phyloP scores from a whole-genome alignment of 1,140 invertebrate genomes.

The Pachypeltis micranthus region DNA sequence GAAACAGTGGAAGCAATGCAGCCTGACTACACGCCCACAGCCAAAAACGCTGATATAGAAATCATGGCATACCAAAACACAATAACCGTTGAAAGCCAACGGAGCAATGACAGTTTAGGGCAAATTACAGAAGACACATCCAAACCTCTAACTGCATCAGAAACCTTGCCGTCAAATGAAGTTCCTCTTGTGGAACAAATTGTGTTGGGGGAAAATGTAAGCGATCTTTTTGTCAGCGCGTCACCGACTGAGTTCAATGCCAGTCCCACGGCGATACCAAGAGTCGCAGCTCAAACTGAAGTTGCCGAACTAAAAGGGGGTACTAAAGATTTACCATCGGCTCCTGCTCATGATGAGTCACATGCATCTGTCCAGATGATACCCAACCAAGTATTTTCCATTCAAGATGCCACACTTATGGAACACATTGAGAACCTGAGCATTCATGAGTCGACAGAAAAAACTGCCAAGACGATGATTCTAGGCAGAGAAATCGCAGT shows the following conservation, averaged over 20 bases:
- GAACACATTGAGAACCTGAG: slow-evolving; percentile 12
- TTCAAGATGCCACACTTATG: slow-evolving; percentile 1
- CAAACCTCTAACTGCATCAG: slow-evolving; percentile 2
- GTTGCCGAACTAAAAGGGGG: slow-evolving; percentile 1
- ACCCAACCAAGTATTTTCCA: slow-evolving; percentile 7
- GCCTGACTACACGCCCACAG: slow-evolving; percentile 17
- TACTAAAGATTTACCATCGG: slow-evolving; percentile 8
- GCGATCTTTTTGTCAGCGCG: slow-evolving; percentile 16
- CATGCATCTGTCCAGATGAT: slow-evolving; percentile 19
- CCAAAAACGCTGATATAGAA: slow-evolving; percentile 15
- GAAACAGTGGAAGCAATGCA: slow-evolving; percentile 20
- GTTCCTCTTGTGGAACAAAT: slow-evolving; percentile 16
- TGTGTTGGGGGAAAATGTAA: slow-evolving; percentile 8
- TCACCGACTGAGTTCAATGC: slow-evolving; percentile 14
- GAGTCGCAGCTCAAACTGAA: slow-evolving; percentile 16
- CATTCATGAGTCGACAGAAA: neutral
- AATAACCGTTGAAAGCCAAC: slow-evolving; percentile 13
- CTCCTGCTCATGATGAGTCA: neutral
- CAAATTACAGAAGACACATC: slow-evolving; percentile 14
- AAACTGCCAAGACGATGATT: slow-evolving; percentile 8
- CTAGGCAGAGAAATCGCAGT: slow-evolving; percentile 13
- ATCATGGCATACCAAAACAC: slow-evolving; percentile 19
- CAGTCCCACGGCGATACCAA: slow-evolving; percentile 12
- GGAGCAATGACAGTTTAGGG: slow-evolving; percentile 13
- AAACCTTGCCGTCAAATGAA: slow-evolving; percentile 12